phyloP scores from a whole-genome alignment of 2,113 vertebrate species.

The Carlito syrichta region DNA sequence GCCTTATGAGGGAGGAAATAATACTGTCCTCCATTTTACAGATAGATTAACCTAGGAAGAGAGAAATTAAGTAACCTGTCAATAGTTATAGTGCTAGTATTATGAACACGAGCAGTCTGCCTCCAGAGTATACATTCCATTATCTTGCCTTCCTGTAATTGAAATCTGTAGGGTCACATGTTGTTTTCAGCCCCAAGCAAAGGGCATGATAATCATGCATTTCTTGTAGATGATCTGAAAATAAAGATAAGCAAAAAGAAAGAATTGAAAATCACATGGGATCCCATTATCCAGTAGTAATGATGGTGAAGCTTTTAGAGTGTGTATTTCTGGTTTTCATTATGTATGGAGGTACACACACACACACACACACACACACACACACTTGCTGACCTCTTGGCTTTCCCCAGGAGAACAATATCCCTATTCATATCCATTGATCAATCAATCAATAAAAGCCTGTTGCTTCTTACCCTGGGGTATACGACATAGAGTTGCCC shows the following conservation, averaged over 20 bases:
- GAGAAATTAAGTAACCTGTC: neutral
- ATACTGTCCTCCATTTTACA: neutral
- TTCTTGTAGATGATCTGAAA: neutral
- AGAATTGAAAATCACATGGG: neutral
- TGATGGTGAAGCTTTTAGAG: neutral
- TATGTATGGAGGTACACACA: no score
- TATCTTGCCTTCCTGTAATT: neutral
- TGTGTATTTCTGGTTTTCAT: neutral
- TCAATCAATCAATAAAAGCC: neutral
- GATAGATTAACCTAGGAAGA: neutral
- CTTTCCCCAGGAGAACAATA: neutral
- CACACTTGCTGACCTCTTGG: neutral
- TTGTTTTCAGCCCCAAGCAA: neutral
- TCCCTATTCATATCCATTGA: no score
- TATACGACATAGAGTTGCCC: fast-evolving
- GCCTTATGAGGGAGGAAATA: neutral
- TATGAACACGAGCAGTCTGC: neutral
- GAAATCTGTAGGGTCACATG: neutral
- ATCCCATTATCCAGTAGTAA: neutral
- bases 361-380: no score
- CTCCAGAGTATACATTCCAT: neutral
- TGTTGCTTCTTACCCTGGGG: neutral
- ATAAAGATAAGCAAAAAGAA: conserved; percentile 4
- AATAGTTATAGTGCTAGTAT: neutral
- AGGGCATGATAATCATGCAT: neutral